Evolutionary conservation across 1,140 invertebrate genomes (phyloP).

Genomic region (Tribolium castaneum): DNA sequence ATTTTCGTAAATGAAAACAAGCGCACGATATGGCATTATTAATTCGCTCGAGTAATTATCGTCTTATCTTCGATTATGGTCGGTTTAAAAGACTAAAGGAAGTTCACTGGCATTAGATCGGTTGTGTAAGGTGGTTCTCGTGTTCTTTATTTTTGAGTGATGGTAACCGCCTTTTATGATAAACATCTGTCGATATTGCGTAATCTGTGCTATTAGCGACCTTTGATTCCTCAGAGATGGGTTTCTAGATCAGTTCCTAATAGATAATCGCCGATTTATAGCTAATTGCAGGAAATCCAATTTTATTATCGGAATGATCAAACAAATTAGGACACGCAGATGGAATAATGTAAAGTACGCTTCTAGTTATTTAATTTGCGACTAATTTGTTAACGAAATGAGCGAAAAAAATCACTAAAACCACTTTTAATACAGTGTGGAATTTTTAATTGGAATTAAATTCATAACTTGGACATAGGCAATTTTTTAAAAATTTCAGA

Average conservation of each 20-base stretch:
- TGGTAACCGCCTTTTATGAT: constrained; percentile 1
- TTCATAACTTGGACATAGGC: too few relatives aligned
- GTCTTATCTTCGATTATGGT: not conserved
- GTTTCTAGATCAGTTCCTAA: not conserved
- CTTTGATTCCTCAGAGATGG: constrained; percentile 1
- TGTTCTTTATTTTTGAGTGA: not conserved
- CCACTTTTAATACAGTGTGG: too few relatives aligned
- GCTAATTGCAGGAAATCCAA: not conserved
- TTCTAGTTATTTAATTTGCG: too few relatives aligned
- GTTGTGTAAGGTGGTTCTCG: constrained; percentile 10
- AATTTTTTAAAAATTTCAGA: too few relatives aligned
- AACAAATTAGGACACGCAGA: too few relatives aligned
- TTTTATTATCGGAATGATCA: too few relatives aligned
- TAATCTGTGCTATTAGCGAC: constrained; percentile 32
- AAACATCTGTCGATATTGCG: constrained; percentile 18
- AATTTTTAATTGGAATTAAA: too few relatives aligned
- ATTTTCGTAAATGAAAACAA: constrained; percentile 22
- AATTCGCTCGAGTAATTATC: constrained; percentile 21
- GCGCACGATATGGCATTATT: constrained; percentile 3
- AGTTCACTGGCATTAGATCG: constrained; percentile 21
- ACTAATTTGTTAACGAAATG: too few relatives aligned
- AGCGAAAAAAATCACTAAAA: too few relatives aligned
- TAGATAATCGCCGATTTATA: not conserved
- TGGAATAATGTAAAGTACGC: too few relatives aligned
- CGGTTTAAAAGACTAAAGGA: constrained; percentile 2